Conservation (phyloP, 2,888 invertebrate genomes). For the Laspeyria flexula region DNA sequence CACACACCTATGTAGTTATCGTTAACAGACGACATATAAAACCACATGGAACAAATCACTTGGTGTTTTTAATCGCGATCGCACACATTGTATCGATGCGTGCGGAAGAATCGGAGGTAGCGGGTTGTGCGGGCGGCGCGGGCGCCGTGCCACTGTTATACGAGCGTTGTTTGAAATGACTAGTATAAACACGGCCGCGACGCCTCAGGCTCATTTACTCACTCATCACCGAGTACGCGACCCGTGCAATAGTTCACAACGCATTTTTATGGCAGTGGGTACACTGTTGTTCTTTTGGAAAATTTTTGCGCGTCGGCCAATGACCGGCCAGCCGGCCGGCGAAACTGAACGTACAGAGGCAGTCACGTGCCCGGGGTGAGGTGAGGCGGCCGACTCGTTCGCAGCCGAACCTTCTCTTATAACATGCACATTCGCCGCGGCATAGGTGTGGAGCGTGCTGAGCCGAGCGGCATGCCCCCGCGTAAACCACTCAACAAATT, state of each 20-base stretch:
- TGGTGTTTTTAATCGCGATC: slow-evolving; percentile 54
- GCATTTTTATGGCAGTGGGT: slow-evolving; percentile 73
- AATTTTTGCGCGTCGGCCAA: slow-evolving; percentile 77
- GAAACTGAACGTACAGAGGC: slow-evolving; percentile 73
- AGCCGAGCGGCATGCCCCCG: slow-evolving; percentile 76
- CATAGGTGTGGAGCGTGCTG: slow-evolving; percentile 82
- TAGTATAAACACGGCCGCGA: slow-evolving; percentile 63
- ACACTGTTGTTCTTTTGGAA: slow-evolving; percentile 65
- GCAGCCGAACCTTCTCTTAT: slow-evolving; percentile 81
- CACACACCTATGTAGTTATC: slow-evolving; percentile 42
- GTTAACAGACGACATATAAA: slow-evolving; percentile 54
- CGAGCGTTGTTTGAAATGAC: slow-evolving; percentile 65
- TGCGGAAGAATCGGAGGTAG: slow-evolving; percentile 49
- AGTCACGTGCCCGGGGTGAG: slow-evolving; percentile 86
- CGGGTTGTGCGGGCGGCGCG: slow-evolving; percentile 53
- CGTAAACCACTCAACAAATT: slow-evolving; percentile 60
- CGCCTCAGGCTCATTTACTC: slow-evolving; percentile 58
- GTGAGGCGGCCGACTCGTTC: slow-evolving; percentile 79
- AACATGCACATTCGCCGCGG: slow-evolving; percentile 83
- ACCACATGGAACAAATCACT: slow-evolving; percentile 59
- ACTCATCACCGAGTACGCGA: slow-evolving; percentile 58
- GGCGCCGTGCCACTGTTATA: slow-evolving; percentile 60
- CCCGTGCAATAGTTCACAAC: slow-evolving; percentile 64
- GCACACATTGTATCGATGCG: slow-evolving; percentile 60
- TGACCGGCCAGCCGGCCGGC: slow-evolving; percentile 81